Evolutionary conservation across 2,113 vertebrate genomes (phyloP), one percentile per base, ranked within the genome.

Genomic region (Laticauda laticaudata): DNA sequence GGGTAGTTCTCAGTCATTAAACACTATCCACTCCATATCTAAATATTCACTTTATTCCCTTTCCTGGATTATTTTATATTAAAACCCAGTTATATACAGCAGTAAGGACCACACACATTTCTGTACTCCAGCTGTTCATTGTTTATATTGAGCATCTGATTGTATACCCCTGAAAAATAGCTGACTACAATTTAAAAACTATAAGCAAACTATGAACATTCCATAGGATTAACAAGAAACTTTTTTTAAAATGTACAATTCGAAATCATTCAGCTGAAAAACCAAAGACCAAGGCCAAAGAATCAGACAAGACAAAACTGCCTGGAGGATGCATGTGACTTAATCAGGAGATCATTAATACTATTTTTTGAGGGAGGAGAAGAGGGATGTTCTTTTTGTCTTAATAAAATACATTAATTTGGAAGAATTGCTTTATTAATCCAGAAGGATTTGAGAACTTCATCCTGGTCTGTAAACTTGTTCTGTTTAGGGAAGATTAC

Each of bases 71-170:
- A 93, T 94, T 92, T 87, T 81, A 51, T 12, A 91, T 0, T 89
- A 91, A 75, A 88, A 94, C 94, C 94, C 89, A 93, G 87, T 94
- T 57, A 61, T 26, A 85, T 91, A 87, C 43, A 96, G 95, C 81
- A 94, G 92, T 91, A 43, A 94, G 92, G 95, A 96, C 94, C 95
- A 95, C 96, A 95, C 94, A 92, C 94, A 93, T 90, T 94, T 94
- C 51, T 90, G 57, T 54, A 56, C 6, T 29, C 51, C 88, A 90
- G 90, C 93, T 94, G 93, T 94, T 92, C 20, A 93, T 57, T 97
- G 95, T 96, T 97, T 96, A 95, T 92, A 95, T 94, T 94, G 89
- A 91, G 45, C 61, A 90, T 43, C 95, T 95, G 94, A 95, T 96
- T 93, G 89, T 89, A 85, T 90, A 86, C 95, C 57, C 39, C 0